Conservation (phyloP, 2,797 vertebrate genomes). For the Halcyon chelicuti region DNA sequence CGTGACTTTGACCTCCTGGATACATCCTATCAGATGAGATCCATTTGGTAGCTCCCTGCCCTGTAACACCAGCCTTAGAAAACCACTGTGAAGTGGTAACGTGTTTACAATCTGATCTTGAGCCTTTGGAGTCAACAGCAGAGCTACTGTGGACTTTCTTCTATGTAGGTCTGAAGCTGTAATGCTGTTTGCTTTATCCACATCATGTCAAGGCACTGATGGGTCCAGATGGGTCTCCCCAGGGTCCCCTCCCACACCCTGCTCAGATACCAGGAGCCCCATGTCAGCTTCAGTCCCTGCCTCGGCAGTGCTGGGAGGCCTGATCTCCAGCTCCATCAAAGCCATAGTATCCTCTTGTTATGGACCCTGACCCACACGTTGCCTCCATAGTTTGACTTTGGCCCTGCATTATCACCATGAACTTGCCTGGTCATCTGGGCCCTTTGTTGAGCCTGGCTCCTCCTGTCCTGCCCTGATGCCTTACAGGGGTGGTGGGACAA, state of each 20-base stretch:
- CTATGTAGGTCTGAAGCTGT: not conserved
- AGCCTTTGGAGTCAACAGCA: not conserved
- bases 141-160: not conserved
- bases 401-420: not conserved
- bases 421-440: no score
- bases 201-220: fast-evolving
- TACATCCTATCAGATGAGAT: not conserved
- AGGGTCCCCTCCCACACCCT: not conserved
- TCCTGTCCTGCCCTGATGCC: not conserved
- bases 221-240: not conserved
- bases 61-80: not conserved
- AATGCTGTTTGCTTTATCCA: not conserved
- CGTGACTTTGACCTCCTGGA: not conserved
- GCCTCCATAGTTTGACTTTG: not conserved
- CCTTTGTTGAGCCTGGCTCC: not conserved
- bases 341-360: fast-evolving
- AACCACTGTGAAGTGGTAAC: not conserved
- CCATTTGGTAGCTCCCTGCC: not conserved
- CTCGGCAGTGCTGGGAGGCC: not conserved
- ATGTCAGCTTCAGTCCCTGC: not conserved
- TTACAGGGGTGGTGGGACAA: not conserved
- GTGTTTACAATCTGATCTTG: not conserved
- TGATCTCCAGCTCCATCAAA: not conserved
- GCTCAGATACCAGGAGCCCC: not conserved
- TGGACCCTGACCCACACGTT: fast-evolving